Conservation (phyloP, 1,140 invertebrate species). For the Leguminivora glycinivorella region DNA sequence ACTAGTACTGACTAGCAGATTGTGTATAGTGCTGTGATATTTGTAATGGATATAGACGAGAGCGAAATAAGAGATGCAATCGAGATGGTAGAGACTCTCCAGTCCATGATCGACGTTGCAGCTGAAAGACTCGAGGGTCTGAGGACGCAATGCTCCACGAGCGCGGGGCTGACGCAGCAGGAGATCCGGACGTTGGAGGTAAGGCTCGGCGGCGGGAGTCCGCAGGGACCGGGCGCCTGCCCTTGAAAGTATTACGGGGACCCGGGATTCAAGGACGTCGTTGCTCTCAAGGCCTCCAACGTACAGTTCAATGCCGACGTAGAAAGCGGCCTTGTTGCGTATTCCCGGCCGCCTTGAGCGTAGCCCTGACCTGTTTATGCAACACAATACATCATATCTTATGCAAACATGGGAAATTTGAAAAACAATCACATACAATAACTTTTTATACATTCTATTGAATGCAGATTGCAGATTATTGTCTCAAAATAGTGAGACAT, state of each 20-base stretch:
- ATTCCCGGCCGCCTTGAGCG: constrained; percentile 22
- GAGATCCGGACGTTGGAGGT: constrained; percentile 97
- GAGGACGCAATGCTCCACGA: constrained; percentile 94
- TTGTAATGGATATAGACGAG: constrained; percentile 78
- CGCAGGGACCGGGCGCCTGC: constrained; percentile 40
- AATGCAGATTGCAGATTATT: not conserved
- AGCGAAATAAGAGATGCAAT: constrained; percentile 82
- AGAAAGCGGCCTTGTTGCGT: not conserved
- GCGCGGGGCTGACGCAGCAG: constrained; percentile 94
- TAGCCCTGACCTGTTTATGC: constrained; percentile 31
- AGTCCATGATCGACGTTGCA: constrained; percentile 97
- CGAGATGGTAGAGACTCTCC: constrained; percentile 81
- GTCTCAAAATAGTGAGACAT: not conserved
- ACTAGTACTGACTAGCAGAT: constrained; percentile 67
- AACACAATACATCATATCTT: constrained; percentile 10
- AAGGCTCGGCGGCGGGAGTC: constrained; percentile 41
- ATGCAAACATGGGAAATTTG: not conserved
- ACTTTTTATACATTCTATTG: not conserved
- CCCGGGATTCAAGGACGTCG: constrained; percentile 60
- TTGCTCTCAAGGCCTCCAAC: constrained; percentile 60
- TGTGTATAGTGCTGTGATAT: constrained; percentile 77
- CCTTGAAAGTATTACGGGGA: constrained; percentile 64
- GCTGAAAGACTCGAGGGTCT: constrained; percentile 94
- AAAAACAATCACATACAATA: not conserved
- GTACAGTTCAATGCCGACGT: constrained; percentile 61